phyloP scores from a whole-genome alignment of 2,888 invertebrate genomes.

The Apantesis nais region DNA sequence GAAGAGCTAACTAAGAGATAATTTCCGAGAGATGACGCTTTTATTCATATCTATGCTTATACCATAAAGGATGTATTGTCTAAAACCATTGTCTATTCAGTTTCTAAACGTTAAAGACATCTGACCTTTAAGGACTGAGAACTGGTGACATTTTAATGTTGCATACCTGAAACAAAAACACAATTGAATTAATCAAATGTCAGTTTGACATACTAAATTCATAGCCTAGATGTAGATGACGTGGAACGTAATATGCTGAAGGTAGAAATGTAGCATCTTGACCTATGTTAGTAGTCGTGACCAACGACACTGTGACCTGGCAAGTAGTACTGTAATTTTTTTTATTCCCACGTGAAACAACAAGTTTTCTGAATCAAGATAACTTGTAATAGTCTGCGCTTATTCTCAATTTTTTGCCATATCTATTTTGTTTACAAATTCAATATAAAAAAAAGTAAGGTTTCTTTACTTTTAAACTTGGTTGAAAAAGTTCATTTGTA shows the following conservation, averaged over 20 bases:
- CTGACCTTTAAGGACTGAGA: background rate
- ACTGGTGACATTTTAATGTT: conserved; percentile 16
- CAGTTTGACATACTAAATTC: background rate
- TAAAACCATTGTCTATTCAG: background rate
- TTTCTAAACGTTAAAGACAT: background rate
- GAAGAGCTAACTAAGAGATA: background rate
- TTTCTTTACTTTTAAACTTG: too few species aligned
- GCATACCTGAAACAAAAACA: conserved; percentile 37
- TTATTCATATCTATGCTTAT: background rate
- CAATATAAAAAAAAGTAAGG: too few species aligned
- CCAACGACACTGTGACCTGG: background rate
- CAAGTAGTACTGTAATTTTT: too few species aligned
- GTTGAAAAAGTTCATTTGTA: too few species aligned
- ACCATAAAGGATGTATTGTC: background rate
- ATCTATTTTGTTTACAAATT: too few species aligned
- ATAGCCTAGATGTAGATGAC: background rate
- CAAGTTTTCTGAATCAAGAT: background rate
- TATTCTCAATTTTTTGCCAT: too few species aligned
- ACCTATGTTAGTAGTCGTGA: background rate
- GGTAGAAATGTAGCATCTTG: background rate
- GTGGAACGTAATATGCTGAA: background rate
- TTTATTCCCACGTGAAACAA: too few species aligned
- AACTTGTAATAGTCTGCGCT: too few species aligned
- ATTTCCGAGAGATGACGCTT: background rate
- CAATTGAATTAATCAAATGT: conserved; percentile 11